Evolutionary conservation across 1,140 invertebrate genomes (phyloP), one percentile per base, ranked within the genome.

Genomic region (Archivesica marissinica): DNA sequence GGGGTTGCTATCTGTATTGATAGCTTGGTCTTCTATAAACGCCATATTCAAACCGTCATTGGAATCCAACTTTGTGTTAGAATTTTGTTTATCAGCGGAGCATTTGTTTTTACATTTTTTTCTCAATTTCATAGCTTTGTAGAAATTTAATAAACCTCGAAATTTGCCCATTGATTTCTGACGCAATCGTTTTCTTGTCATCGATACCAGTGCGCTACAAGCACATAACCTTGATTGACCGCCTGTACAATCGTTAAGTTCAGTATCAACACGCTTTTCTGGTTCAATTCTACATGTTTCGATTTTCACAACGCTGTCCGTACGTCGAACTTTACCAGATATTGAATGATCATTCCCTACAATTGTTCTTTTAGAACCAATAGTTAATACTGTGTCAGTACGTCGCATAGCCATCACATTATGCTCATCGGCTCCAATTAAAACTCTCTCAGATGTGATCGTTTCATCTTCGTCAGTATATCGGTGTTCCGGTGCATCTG

Each of bases 51-150:
- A 64, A 64, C 59, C 9, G 1, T n/a, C 38, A 1, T 33, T 64
- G 15, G 59, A 64, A 20, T 64, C 23, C 11, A 64, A 30, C 2
- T n/a, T 30, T 17, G 59, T 17, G 15, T 35, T 3, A 64, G 30
- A 64, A 35, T 30, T 35, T 7, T 35, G 20, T 4, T 64, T 64
- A 64, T 15, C 30, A 17, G 30, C 59, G 1, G 38, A 35, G n/a
- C 59, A 25, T 64, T 64, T 64, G 30, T 64, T 64, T 7, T 13
- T 33, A 1, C 11, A 13, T 35, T 64, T 64, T 33, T 64, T 64
- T 35, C n/a, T 64, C 59, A 35, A 11, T 35, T 64, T 64, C 59
- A 64, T 64, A 17, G 59, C 38, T 64, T 64, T 64, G 30, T 64
- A 64, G n/a, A 64, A 33, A 35, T 64, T 64, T 17, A 64, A 20